These are phyloP conservation scores for Chromoteleia sp. DNA, from an alignment of 2,888 invertebrate species.

Conservation along the genomic window DNA sequence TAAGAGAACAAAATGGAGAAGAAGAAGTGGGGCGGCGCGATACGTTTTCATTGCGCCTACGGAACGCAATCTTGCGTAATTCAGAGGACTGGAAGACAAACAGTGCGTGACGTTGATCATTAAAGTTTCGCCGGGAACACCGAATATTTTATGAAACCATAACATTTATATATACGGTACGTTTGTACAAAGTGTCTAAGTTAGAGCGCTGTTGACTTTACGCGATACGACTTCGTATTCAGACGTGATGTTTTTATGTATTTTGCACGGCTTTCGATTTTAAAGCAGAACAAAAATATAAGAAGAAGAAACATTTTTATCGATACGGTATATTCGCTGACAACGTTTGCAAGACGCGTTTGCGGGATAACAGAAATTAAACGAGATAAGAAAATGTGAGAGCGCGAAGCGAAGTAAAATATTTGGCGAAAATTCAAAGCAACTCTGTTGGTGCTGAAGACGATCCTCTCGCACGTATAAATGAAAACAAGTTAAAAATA, in stretches of 20 bases:
- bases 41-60: slow-evolving; percentile 9
- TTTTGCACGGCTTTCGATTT: slow-evolving; percentile 53
- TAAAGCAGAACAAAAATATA: background rate
- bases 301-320: slow-evolving; percentile 4
- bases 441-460: slow-evolving; percentile 24
- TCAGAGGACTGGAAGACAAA: slow-evolving; percentile 15
- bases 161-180: slow-evolving; percentile 51
- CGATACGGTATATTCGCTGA: background rate
- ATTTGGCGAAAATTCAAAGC: background rate
- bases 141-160: slow-evolving; percentile 43
- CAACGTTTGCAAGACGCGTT: slow-evolving; percentile 17
- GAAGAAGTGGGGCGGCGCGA: no score
- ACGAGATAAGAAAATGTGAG: no score
- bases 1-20: no score
- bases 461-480: slow-evolving; percentile 19
- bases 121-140: slow-evolving; percentile 35
- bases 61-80: slow-evolving; percentile 15
- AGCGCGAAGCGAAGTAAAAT: background rate
- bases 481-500: slow-evolving; percentile 13
- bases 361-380: background rate
- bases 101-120: slow-evolving; percentile 25
- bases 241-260: slow-evolving; percentile 48
- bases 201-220: slow-evolving; percentile 48
- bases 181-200: slow-evolving; percentile 52
- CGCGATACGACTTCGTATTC: slow-evolving; percentile 35